Percentiles rank a stretch among this genome's conserved stretches.
Evolutionary conservation across 1,140 invertebrate genomes (phyloP).

Genomic region (Nomia melanderi): DNA sequence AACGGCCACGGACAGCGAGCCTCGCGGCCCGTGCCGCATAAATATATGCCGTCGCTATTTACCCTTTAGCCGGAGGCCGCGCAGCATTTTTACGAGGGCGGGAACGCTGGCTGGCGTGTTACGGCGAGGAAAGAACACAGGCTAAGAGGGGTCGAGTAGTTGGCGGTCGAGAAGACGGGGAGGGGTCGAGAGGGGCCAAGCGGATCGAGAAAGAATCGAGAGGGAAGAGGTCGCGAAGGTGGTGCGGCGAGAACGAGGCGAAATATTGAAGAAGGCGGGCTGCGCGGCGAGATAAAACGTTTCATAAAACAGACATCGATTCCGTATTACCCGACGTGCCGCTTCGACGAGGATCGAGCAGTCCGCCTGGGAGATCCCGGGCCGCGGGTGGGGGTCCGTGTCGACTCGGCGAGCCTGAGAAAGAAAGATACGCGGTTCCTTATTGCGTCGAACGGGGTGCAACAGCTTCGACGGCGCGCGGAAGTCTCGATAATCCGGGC

Average conservation of each 20-base stretch:
- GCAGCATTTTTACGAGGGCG: constrained; percentile 60
- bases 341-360: constrained; percentile 54
- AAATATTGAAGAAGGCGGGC: constrained; percentile 71
- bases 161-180: background rate
- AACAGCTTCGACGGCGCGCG: too few relatives aligned
- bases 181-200: constrained; percentile 29
- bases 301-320: constrained; percentile 75
- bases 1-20: background rate
- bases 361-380: background rate
- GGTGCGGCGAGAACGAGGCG: constrained; percentile 56
- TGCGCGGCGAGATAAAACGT: constrained; percentile 71
- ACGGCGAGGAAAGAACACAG: background rate
- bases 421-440: background rate
- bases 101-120: background rate
- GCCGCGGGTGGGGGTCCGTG: too few relatives aligned
- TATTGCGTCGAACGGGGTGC: background rate
- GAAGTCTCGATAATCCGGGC: too few relatives aligned
- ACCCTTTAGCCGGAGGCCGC: constrained; percentile 45
- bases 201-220: constrained; percentile 12
- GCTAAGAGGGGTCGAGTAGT: background rate
- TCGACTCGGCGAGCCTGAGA: background rate
- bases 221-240: constrained; percentile 39
- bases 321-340: constrained; percentile 63
- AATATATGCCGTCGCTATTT: constrained; percentile 57
- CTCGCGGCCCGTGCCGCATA: background rate